A percentile compares a stretch with the other conserved stretches of the same genome.
These are phyloP conservation scores for Petrocephalus schoutedeni DNA, from an alignment of 2,797 vertebrate species.

Conservation along the genomic window DNA sequence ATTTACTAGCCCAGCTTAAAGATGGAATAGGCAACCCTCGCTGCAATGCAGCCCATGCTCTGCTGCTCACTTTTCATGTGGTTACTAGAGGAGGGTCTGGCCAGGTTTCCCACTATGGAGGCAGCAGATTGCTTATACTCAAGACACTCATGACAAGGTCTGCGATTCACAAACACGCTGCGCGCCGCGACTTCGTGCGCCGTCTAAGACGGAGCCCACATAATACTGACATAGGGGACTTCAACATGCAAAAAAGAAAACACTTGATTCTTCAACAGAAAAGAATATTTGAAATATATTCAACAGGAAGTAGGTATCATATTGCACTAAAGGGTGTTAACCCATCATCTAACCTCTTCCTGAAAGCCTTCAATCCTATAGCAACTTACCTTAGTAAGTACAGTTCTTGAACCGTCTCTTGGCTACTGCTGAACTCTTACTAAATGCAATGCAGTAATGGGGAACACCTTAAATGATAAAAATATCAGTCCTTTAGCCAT, in stretches of 20 bases:
- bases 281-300: neutral
- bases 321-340: neutral
- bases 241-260: neutral
- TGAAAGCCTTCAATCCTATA: neutral
- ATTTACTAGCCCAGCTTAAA: neutral
- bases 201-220: neutral
- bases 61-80: too few relatives aligned
- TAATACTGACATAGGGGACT: neutral
- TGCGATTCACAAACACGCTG: neutral
- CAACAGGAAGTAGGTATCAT: neutral
- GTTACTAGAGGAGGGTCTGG: neutral
- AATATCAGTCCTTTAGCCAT: neutral
- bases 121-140: conserved; percentile 18
- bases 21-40: neutral
- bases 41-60: neutral
- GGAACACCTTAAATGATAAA: neutral
- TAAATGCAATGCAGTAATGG: neutral
- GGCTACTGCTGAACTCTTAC: neutral
- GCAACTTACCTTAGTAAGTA: neutral
- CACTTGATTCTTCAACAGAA: neutral
- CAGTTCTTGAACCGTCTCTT: neutral
- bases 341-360: neutral
- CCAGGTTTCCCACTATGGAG: neutral
- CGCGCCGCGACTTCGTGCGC: too few relatives aligned
- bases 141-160: conserved; percentile 1